A percentile compares a stretch with the other conserved stretches of the same genome.
Evolutionary conservation across 2,797 vertebrate genomes (phyloP).

Genomic region (Lutra lutra): DNA sequence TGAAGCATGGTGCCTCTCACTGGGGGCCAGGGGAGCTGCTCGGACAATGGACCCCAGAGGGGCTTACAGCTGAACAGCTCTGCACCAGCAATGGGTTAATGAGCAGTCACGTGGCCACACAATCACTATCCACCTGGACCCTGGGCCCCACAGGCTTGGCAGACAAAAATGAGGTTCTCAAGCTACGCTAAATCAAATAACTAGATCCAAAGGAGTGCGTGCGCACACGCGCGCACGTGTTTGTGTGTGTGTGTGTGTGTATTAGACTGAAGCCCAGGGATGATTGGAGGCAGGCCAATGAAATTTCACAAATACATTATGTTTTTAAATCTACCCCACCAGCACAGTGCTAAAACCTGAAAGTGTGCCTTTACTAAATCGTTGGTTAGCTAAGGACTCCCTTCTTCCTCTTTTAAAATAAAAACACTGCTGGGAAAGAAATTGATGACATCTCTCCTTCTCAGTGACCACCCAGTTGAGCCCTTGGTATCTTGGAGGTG

Average conservation of each 20-base stretch:
- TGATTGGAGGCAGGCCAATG: background rate
- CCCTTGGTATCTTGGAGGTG: background rate
- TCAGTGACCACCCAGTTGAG: background rate
- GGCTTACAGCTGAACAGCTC: background rate
- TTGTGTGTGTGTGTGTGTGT: background rate
- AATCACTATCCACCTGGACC: background rate
- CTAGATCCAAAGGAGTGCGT: background rate
- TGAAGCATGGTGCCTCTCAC: background rate
- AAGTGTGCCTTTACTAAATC: background rate
- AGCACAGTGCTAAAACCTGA: background rate
- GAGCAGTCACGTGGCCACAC: background rate
- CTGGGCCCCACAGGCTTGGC: background rate
- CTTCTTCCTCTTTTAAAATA: slow-evolving; percentile 15
- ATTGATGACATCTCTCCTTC: background rate
- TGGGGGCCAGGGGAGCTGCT: background rate
- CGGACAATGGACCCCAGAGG: background rate
- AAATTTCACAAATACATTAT: background rate
- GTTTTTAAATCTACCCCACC: background rate
- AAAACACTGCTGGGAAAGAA: background rate
- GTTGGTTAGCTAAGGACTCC: slow-evolving; percentile 2
- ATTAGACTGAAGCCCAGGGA: background rate
- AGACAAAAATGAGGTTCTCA: background rate
- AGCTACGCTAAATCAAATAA: background rate
- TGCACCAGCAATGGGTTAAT: background rate
- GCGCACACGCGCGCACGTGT: no score